Evolutionary conservation across 2,888 invertebrate genomes (phyloP).

Genomic region (Xestia c-nigrum): DNA sequence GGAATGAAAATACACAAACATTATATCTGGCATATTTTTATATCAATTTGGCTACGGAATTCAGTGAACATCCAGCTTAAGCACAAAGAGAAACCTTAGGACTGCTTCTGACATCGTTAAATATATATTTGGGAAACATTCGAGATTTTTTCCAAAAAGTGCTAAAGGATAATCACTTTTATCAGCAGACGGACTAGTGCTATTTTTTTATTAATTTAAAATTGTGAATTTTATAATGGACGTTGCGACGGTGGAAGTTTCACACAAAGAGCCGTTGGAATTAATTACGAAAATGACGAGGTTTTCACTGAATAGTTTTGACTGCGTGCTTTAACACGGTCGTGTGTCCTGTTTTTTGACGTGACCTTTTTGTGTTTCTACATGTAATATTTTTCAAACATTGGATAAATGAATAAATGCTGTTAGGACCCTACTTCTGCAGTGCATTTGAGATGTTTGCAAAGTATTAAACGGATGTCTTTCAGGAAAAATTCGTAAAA

Average conservation of each 20-base stretch:
- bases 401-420: not conserved
- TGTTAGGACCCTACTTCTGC: not conserved
- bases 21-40: constrained; percentile 29
- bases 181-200: not conserved
- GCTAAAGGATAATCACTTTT: not conserved
- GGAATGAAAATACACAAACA: constrained; percentile 31
- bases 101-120: constrained; percentile 27
- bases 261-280: not conserved
- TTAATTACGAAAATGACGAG: not conserved
- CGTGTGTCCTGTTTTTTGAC: not conserved
- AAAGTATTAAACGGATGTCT: not conserved
- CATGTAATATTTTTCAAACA: not conserved
- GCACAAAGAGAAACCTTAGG: constrained; percentile 32
- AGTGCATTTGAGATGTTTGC: not conserved
- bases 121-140: constrained; percentile 23
- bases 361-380: not conserved
- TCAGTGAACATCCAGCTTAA: constrained; percentile 11
- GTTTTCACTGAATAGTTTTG: not conserved
- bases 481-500: not conserved
- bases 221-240: not conserved
- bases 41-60: constrained; percentile 17
- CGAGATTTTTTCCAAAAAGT: constrained; percentile 7
- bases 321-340: no score
- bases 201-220: constrained; percentile 2
- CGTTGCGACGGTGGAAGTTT: not conserved